Conservation (phyloP, 2,888 invertebrate genomes). For the Sepiola atlantica region DNA sequence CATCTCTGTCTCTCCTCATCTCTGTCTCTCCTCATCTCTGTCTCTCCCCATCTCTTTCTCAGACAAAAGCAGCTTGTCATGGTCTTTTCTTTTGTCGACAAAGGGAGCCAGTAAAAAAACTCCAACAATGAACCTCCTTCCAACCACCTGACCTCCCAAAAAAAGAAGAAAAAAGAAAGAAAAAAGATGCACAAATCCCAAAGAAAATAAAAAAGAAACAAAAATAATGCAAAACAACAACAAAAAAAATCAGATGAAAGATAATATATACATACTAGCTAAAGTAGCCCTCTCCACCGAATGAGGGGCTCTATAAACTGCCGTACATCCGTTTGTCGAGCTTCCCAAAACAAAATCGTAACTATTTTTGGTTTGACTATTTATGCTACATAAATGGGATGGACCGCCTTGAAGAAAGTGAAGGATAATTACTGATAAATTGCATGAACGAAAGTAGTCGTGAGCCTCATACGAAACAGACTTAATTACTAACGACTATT, state of each 20-base stretch:
- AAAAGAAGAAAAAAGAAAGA: background rate
- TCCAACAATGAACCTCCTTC: background rate
- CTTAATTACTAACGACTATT: too few species aligned
- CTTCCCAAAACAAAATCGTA: too few species aligned
- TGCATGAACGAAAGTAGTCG: too few species aligned
- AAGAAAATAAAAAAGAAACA: background rate
- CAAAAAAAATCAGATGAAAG: background rate
- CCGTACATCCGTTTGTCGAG: too few species aligned
- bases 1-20: background rate
- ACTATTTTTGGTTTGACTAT: too few species aligned
- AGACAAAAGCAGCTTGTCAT: conserved; percentile 13
- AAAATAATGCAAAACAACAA: background rate
- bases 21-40: too few species aligned
- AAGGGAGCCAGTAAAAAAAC: background rate
- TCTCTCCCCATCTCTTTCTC: background rate
- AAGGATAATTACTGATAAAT: too few species aligned
- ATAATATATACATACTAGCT: background rate
- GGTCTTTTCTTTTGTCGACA: background rate
- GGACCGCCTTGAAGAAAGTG: too few species aligned
- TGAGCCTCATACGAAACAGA: too few species aligned
- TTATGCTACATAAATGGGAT: too few species aligned
- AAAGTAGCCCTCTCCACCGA: too few species aligned
- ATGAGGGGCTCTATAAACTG: too few species aligned
- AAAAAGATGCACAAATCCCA: background rate
- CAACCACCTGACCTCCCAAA: background rate